Evolutionary conservation across 2,888 invertebrate genomes (phyloP), one percentile per base, ranked within the genome.

Genomic region (Acleris literana): DNA sequence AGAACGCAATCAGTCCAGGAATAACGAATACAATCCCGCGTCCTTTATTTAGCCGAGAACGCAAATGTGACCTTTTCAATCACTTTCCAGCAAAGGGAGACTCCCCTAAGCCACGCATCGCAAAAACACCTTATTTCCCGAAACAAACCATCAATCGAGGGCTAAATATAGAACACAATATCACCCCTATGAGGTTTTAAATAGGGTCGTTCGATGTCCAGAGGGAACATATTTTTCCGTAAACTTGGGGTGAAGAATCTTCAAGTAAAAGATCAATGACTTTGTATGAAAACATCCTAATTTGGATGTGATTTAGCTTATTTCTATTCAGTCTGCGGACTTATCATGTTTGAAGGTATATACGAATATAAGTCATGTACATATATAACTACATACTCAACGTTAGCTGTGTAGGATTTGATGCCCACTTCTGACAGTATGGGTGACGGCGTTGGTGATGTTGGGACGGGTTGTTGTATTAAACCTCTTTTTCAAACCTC

Each of bases 111-210:
- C 53, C 67, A 56, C 51, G 52, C 61, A 53, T 51, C 58, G 57
- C 46, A 25, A 62, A 64, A 52, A 52, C 57, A 60, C 61, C 57
- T 69, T 67, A 61, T 63, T 63, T 64, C 52, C 22, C 48, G 67
- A 61, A 66, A 53, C 54, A 57, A 74, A 71, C 71, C 75, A 75
- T 76, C 74, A 79, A 80, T 80, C 79, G 77, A 79, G 78, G 74
- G 64, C 76, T 70, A 70, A 76, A 76, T 81, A 82, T 83, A 85
- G 78, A 79, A 75, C 74, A 73, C 74, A 76, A 81, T 82, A 78
- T 80, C 71, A 72, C 68, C 71, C 72, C 70, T 70, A 71, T 69
- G 29, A 39, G 54, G 73, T 59, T 80, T 80, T 76, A 82, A 80
- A 81, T 83, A 81, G 78, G 70, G 72, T 60, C 58, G 68, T 72